A percentile compares a stretch with the other conserved stretches of the same genome.
Evolutionary conservation across 2,797 vertebrate species (phyloP).

Genomic region (Molossus molossus): DNA sequence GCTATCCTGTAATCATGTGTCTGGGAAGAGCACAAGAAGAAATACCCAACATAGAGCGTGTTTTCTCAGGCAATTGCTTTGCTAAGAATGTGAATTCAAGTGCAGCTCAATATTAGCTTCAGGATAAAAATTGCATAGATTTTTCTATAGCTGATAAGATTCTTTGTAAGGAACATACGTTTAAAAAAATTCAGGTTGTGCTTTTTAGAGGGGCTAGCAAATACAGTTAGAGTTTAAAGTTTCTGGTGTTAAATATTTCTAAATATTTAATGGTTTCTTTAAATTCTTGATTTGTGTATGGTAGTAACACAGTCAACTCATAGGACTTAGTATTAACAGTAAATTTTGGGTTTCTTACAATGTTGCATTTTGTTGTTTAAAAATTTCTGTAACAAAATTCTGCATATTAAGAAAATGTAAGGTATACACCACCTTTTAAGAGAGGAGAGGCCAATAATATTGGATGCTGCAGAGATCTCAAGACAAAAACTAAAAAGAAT

Average conservation of each 20-base stretch:
- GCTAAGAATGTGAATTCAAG: constrained; percentile 95
- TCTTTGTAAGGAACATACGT: constrained; percentile 92
- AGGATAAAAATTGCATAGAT: constrained; percentile 94
- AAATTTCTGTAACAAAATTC: constrained; percentile 93
- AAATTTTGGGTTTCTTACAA: constrained; percentile 90
- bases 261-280: constrained; percentile 92
- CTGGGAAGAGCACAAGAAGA: too few species aligned
- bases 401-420: constrained; percentile 87
- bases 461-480: not conserved
- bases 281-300: constrained; percentile 86
- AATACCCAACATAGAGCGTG: too few species aligned
- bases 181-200: constrained; percentile 92
- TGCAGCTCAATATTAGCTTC: constrained; percentile 93
- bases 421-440: not conserved
- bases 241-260: constrained; percentile 91
- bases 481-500: not conserved
- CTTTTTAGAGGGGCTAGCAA: constrained; percentile 88
- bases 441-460: not conserved
- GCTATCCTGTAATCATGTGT: constrained; percentile 89
- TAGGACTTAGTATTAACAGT: constrained; percentile 88
- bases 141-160: constrained; percentile 93
- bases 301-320: constrained; percentile 88
- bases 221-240: constrained; percentile 88
- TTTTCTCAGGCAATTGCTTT: constrained; percentile 91
- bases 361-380: constrained; percentile 90